phyloP scores from a whole-genome alignment of 2,797 vertebrate species.

The Mus minutoides region DNA sequence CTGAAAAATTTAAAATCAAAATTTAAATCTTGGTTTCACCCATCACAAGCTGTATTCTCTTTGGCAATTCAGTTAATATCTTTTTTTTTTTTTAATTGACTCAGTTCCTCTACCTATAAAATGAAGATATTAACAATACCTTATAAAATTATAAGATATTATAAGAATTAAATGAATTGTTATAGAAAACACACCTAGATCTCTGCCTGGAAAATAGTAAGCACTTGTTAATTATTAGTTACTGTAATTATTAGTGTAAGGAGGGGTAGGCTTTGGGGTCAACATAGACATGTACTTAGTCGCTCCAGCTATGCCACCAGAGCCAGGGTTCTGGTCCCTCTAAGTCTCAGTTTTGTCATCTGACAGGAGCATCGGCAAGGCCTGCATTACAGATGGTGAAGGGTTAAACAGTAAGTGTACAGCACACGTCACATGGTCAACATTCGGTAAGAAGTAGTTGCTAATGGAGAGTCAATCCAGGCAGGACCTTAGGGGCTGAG shows the following conservation, averaged over 20 bases:
- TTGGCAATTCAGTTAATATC: neutral
- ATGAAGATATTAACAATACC: neutral
- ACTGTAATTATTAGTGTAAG: neutral
- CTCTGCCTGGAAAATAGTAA: neutral
- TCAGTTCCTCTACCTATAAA: slow-evolving; percentile 14
- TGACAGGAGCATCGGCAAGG: neutral
- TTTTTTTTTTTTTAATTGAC: neutral
- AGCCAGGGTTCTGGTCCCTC: neutral
- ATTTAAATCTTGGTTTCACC: neutral
- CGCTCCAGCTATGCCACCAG: neutral
- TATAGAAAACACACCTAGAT: neutral
- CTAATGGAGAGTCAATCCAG: neutral
- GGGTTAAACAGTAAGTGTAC: neutral
- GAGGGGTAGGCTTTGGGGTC: neutral
- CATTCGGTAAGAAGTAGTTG: neutral
- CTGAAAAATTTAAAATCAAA: neutral
- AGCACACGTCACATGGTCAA: rapidly evolving
- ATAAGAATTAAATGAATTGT: slow-evolving; percentile 14
- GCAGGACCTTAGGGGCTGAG: neutral
- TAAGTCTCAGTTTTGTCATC: neutral
- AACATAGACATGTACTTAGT: neutral
- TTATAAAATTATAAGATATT: neutral
- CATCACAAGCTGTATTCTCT: neutral
- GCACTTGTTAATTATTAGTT: neutral
- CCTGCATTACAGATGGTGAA: neutral